These are phyloP conservation scores for Calcarius lapponicus DNA, from an alignment of 2,797 vertebrate genomes.

Conservation along the genomic window DNA sequence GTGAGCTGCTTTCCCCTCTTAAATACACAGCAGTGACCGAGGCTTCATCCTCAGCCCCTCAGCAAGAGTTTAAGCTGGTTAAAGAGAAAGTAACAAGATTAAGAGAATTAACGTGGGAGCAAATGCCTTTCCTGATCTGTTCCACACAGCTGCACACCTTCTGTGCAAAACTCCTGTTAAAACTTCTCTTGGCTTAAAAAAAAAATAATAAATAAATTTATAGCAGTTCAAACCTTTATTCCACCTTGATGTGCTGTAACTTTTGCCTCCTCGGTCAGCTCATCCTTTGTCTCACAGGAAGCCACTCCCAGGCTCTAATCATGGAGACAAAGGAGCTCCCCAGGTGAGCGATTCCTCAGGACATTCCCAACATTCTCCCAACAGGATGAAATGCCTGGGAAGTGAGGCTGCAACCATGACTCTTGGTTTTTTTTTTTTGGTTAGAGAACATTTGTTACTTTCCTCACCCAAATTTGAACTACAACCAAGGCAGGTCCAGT, in stretches of 20 bases:
- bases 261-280: background rate
- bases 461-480: background rate
- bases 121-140: background rate
- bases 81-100: constrained; percentile 42
- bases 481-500: background rate
- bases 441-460: background rate
- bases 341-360: background rate
- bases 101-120: background rate
- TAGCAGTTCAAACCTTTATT: background rate
- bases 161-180: background rate
- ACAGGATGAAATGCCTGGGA: background rate
- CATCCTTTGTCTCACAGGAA: background rate
- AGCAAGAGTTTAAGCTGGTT: background rate
- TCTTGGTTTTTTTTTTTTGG: background rate
- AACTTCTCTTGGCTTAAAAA: background rate
- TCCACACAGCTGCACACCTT: background rate
- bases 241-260: background rate
- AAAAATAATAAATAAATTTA: background rate
- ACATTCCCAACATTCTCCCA: background rate
- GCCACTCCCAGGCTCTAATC: background rate
- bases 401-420: background rate
- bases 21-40: background rate
- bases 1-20: constrained; percentile 16
- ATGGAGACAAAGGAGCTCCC: background rate
- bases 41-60: background rate